Base-by-base conservation (phyloP, 2,888 invertebrate species). In the Leucophora obtusa region DNA sequence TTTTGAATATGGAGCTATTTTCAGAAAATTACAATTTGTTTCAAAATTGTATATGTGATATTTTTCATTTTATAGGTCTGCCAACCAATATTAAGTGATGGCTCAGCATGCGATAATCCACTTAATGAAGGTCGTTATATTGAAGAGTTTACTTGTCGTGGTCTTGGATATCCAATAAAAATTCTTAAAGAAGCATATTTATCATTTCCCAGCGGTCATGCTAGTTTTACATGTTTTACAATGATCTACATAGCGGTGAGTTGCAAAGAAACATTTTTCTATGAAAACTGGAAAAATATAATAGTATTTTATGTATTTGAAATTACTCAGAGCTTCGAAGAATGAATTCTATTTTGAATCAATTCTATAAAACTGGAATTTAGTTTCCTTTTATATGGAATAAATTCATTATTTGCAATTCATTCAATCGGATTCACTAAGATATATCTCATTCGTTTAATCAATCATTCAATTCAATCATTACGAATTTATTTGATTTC, bases 161-260 rank as follows among this genome's bases (percentile, higher is more conserved):
- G 90, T 14, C 89, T 89, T 0, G 91, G 92, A 75, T 85, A 90
- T 53, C 86, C 89, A 18, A 89, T 92, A 81, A 88, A 91, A 86
- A 90, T 93, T 65, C 89, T 95, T 82, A 95, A 95, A 87, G 95
- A 96, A 88, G 92, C 95, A 91, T 93, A 95, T 85, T 92, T 97
- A 76, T 97, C 97, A 15, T 97, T 97, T 91, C 97, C 97, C 71
- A 97, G 97, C 83, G 97, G 97, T 17, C 97, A 97, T 91, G 95
- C 97, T 14, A 96, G 96, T 11, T 97, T 97, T 91, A 94, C 96
- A 10, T 94, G 95, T 83, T 97, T 94, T 87, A 93, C 95, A 54
- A 96, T 96, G 96, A 89, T 96, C 69, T 97, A 95, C 91, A 93
- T 96, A 85, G 93, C 93, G 88, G 96, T 96, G 91, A 94, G 95